Conservation (phyloP, 2,888 invertebrate genomes). For the Himalopsyche japonica region DNA sequence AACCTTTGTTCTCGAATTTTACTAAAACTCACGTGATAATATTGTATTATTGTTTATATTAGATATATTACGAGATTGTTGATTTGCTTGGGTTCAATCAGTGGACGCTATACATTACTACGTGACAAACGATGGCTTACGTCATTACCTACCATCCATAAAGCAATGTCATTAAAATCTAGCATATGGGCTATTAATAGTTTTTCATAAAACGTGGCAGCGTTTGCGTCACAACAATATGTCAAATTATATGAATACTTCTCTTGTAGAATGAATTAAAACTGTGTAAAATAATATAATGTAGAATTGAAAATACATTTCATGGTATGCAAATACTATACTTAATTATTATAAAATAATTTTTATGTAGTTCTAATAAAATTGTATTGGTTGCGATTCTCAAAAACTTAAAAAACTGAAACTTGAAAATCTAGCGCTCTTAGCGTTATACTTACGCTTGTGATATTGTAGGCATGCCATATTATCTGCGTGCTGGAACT, state of each 20-base stretch:
- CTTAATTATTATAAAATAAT: too few species aligned
- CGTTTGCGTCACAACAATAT: neutral
- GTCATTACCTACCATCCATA: neutral
- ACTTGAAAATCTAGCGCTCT: neutral
- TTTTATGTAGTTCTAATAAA: neutral
- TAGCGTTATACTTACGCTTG: neutral
- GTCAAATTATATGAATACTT: neutral
- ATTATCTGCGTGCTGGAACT: conserved; percentile 18
- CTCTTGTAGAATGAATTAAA: too few species aligned
- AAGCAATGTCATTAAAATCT: neutral
- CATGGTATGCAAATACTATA: too few species aligned
- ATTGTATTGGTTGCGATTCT: neutral
- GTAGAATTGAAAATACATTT: too few species aligned
- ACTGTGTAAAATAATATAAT: too few species aligned
- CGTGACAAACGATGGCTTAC: neutral
- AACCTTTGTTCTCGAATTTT: too few species aligned
- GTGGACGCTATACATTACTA: neutral
- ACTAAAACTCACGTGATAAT: too few species aligned
- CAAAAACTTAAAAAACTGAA: neutral
- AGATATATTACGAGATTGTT: neutral
- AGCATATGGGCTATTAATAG: neutral
- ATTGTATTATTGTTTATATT: too few species aligned
- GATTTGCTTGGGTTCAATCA: neutral
- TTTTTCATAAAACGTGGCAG: neutral
- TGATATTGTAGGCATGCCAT: neutral